phyloP scores from a whole-genome alignment of 2,113 vertebrate genomes.

The Eonycteris spelaea region DNA sequence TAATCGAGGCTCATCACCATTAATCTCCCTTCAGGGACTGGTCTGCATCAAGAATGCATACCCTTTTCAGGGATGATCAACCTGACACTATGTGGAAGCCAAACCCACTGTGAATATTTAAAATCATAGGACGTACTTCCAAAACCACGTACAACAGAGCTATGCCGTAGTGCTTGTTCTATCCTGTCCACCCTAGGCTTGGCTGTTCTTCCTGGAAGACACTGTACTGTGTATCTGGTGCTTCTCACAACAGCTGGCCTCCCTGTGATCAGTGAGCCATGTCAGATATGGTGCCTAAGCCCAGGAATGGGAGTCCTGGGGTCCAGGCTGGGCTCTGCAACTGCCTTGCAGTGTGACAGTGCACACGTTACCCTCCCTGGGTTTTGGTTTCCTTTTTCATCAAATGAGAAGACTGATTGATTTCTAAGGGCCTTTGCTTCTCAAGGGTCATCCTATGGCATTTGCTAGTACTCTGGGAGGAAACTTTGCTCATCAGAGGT shows the following conservation, averaged over 20 bases:
- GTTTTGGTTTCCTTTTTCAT: not conserved
- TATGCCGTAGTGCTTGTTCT: rapidly evolving
- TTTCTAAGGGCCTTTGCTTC: not conserved
- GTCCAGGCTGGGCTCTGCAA: not conserved
- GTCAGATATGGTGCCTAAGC: rapidly evolving
- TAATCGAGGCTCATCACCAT: not conserved
- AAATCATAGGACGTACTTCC: not conserved
- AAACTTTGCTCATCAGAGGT: not conserved
- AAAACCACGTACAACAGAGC: not conserved
- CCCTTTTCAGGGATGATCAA: not conserved
- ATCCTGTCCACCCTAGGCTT: not conserved
- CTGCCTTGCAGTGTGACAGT: not conserved
- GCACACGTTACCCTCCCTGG: not conserved
- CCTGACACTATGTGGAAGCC: not conserved
- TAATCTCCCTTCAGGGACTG: not conserved
- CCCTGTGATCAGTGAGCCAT: rapidly evolving
- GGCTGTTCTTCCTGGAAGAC: not conserved
- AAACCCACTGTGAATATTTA: not conserved
- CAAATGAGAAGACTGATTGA: not conserved
- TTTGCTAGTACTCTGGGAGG: not conserved
- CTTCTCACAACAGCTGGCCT: not conserved
- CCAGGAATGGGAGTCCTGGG: not conserved
- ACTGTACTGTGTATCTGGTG: not conserved
- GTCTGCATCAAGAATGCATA: not conserved
- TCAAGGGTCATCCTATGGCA: not conserved